Base-by-base conservation (phyloP, 1,140 invertebrate genomes). In the Nasonia longicornis region DNA sequence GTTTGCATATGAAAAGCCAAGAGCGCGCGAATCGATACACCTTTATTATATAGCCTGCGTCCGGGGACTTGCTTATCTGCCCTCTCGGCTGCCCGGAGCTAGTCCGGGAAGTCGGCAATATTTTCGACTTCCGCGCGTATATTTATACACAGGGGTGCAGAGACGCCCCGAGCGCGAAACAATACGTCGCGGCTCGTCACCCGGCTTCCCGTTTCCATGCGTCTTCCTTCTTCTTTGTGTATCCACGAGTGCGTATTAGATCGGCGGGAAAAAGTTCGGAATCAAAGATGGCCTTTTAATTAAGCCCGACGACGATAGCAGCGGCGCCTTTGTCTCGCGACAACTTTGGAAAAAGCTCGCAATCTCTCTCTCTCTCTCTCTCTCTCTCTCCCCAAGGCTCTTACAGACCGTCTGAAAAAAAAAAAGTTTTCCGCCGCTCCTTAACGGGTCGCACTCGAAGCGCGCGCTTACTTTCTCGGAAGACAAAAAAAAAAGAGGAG, bases 1-100 rank as follows among this genome's bases (percentile, higher is more conserved):
- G 87, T 91, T 91, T 91, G 90, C 90, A 91, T 91, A 91, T 91
- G 90, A 91, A 90, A 67, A 74, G 73, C 31, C 31, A n/a, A 75
- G 14, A 77, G 85, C 82, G 14, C 78, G 85, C 82, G 88, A 90
- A 91, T 91, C 90, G 89, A 90, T 91, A 90, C 88, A 89, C 88
- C 88, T 90, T 90, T 90, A 90, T 90, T 88, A 88, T 79, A 71
- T 20, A 8, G 6, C 52, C 14, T 35, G 31, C 4, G 52, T 16
- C 52, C 86, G 81, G 86, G 87, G 86, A 88, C 88, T 90, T 89
- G 87, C 90, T 91, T 91, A 91, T 91, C 90, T 90, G 42, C 8
- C 48, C 58, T 26, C 26, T 1, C 26, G 26, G 26, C 11, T 35
- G 31, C 45, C 38, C 8, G 66, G 12, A 26, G 64, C 22, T 52